A percentile compares a stretch with the other conserved stretches of the same genome.
Evolutionary conservation across 2,888 invertebrate genomes (phyloP).

Genomic region (Bimastos eiseni): DNA sequence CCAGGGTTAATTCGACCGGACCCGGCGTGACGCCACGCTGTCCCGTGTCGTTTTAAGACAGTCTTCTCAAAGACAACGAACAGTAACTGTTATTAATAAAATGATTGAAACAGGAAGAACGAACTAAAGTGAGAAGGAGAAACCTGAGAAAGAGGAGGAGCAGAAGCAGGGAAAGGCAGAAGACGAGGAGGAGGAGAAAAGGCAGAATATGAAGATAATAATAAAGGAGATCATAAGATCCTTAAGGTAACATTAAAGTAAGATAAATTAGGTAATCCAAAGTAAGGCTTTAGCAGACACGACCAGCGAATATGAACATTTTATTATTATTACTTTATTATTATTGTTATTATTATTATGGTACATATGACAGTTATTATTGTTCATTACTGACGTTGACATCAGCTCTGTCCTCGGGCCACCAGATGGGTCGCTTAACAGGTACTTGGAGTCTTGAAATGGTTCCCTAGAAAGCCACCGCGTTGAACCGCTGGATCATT

Average conservation of each 20-base stretch:
- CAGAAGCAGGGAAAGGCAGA: not conserved
- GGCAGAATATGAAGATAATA: not conserved
- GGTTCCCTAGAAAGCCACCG: too few species aligned
- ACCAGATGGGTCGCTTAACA: too few species aligned
- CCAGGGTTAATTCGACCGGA: not conserved
- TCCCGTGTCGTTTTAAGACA: not conserved
- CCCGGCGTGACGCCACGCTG: not conserved
- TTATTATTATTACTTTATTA: too few species aligned
- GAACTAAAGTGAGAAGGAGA: not conserved
- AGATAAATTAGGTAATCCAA: too few species aligned
- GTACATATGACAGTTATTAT: too few species aligned
- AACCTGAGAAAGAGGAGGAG: not conserved
- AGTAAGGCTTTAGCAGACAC: too few species aligned
- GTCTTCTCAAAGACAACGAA: not conserved
- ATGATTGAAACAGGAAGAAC: not conserved
- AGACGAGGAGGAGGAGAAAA: not conserved
- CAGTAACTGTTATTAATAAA: not conserved
- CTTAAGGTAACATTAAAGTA: not conserved
- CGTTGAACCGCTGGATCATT: too few species aligned
- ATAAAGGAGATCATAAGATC: not conserved
- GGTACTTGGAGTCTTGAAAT: too few species aligned
- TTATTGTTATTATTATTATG: too few species aligned
- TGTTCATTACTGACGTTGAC: too few species aligned
- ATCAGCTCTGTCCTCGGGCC: too few species aligned
- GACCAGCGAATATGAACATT: too few species aligned